Percentiles rank a stretch among this genome's conserved stretches.
Conservation (phyloP, 2,888 invertebrate genomes). For the Drosophila ochracea region DNA sequence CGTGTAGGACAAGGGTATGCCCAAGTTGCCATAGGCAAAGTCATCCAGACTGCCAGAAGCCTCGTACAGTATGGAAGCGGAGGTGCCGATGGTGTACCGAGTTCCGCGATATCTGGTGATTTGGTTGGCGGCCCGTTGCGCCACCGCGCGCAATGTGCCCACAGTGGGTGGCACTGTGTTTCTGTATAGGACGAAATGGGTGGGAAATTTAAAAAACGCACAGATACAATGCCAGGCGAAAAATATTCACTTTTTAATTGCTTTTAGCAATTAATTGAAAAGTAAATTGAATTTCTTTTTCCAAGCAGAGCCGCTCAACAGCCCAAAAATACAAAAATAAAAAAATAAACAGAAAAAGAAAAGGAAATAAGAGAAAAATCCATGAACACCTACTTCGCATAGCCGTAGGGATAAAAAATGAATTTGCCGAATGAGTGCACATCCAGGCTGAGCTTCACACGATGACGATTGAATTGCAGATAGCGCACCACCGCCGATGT, state of each 20-base stretch:
- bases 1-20: constrained; percentile 88
- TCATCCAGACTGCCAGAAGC: constrained; percentile 89
- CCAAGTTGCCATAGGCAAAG: constrained; percentile 87
- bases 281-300: constrained; percentile 78
- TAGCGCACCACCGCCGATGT: constrained; percentile 83
- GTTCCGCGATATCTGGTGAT: constrained; percentile 84
- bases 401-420: constrained; percentile 85
- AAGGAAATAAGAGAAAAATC: background rate
- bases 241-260: constrained; percentile 74
- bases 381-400: constrained; percentile 76
- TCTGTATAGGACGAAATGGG: constrained; percentile 56
- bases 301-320: constrained; percentile 8
- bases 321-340: background rate
- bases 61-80: constrained; percentile 86
- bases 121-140: constrained; percentile 83
- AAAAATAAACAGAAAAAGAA: background rate
- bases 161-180: constrained; percentile 82
- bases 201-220: constrained; percentile 34
- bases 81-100: constrained; percentile 86
- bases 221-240: constrained; percentile 47
- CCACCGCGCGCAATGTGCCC: constrained; percentile 82
- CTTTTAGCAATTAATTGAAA: constrained; percentile 81
- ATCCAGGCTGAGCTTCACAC: constrained; percentile 84
- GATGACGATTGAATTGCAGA: constrained; percentile 82
- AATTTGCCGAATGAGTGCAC: constrained; percentile 85